Base-by-base conservation (phyloP, 2,888 invertebrate genomes). In the Uloborus plumipes region DNA sequence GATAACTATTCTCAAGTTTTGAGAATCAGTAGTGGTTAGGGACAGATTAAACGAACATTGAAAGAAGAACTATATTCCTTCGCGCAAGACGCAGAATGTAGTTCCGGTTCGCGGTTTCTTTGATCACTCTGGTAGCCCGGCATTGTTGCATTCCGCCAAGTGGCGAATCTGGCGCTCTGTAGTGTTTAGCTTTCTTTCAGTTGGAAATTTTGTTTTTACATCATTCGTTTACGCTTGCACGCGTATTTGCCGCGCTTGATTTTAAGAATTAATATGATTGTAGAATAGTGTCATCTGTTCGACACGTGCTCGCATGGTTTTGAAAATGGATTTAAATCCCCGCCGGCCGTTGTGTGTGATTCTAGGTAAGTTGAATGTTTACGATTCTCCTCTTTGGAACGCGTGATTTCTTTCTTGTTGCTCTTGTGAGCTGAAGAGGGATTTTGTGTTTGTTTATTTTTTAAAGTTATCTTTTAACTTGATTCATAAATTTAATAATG, bases 101-200 rank as follows among this genome's bases (percentile, higher is more conserved):
- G 71, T 55, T 78, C 65, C 78, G 78, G 71, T 71, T 72, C 78
- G 78, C 78, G 78, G 78, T 78, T 78, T 78, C 71, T 78, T 78
- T 71, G 71, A 78, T 72, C 66, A 59, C 58, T 59, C 26, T 26
- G 26, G 26, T 26, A 26, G 26, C 26, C 26, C 26, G 67, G 59
- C 51, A 55, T 75, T 67, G 75, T 75, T 66, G 77, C 77, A 49
- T 77, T 64, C 55, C 59, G 76, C 69, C 64, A 70, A 70, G 55
- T 58, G 71, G 18, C 55, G 53, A 50, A 75, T 50, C 59, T 22
- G 75, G 50, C 18, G 22, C 26, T 26, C 26, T 31, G 64, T 31
- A 20, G 53, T 53, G 76, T 77, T 61, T 62, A 55, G 69, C 62
- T 47, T 78, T 71, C 53, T 71, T 58, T 26, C 26, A 18, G 65